Base-by-base conservation (phyloP, 2,888 invertebrate species). In the Synanthedon tipuliformis region DNA sequence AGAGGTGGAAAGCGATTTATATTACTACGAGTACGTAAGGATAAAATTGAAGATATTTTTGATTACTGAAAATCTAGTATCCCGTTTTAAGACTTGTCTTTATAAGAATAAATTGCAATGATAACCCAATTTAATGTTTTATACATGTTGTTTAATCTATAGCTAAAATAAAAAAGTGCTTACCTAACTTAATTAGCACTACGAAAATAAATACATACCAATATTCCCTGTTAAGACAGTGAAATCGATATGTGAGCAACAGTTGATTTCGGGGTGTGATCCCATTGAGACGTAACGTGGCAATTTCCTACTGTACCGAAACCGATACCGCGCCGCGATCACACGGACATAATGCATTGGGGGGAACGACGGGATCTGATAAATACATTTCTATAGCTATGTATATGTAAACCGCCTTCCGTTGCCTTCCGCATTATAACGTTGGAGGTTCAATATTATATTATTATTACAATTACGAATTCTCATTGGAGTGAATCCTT, bases 221-320 rank as follows among this genome's bases (percentile, higher is more conserved):
- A 45, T 13, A 45, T 45, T 41, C 8, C 7, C 45, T 13, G 13
- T 49, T 16, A 18, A 54, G 54, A 51, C 52, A 58, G 53, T 52
- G 56, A 54, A 63, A 69, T 66, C 65, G 68, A 74, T 67, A 57
- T 66, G 57, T 54, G 59, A 69, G 75, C 78, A 78, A 78, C 78
- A 76, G 73, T 73, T 76, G 72, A 66, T 55, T 53, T 55, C 62
- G 61, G 60, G 65, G 63, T 61, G 62, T 66, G 72, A 72, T 69
- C 73, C 71, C 66, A 71, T 72, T 62, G 69, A 74, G 71, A 71
- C 68, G 65, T 72, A 70, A 72, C 66, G 66, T 57, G 65, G 65
- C 75, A 77, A 78, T 76, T 72, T 77, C 75, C 75, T 62, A 56
- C 57, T 59, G 50, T 53, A 57, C 57, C 61, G 63, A 62, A 64